Evolutionary conservation across 2,113 vertebrate species (phyloP).

Genomic region (Microcebus griseorufus): DNA sequence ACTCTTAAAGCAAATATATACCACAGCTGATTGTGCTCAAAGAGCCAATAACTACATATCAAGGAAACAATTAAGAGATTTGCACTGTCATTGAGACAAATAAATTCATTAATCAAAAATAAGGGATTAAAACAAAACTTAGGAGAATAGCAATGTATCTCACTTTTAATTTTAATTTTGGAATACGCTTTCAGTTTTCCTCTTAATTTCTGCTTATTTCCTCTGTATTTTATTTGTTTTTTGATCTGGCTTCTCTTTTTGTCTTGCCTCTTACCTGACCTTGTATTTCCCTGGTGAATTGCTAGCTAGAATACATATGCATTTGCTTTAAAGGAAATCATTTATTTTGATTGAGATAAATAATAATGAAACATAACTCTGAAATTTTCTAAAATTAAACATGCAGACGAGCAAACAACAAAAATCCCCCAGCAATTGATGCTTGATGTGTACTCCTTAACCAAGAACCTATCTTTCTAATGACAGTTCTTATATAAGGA

Average conservation of each 20-base stretch:
- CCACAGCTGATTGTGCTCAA: neutral
- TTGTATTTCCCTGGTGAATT: neutral
- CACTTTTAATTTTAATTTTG: neutral
- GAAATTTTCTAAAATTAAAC: neutral
- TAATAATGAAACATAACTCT: neutral
- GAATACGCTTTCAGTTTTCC: neutral
- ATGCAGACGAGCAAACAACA: neutral
- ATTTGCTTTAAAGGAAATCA: neutral
- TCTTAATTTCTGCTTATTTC: neutral
- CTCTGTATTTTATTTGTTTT: neutral
- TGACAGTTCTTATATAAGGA: neutral
- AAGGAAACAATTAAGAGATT: neutral
- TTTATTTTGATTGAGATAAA: conserved; percentile 11
- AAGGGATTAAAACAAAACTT: neutral
- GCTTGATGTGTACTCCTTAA: neutral
- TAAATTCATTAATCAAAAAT: neutral
- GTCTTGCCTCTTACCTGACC: neutral
- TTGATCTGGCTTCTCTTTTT: neutral
- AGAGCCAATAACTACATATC: neutral
- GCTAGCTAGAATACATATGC: neutral
- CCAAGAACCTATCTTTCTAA: neutral
- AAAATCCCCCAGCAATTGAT: neutral
- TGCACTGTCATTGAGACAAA: neutral
- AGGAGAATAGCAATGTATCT: neutral
- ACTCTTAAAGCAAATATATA: neutral